phyloP scores from a whole-genome alignment of 2,797 vertebrate species.

The Alexandromys oeconomus region DNA sequence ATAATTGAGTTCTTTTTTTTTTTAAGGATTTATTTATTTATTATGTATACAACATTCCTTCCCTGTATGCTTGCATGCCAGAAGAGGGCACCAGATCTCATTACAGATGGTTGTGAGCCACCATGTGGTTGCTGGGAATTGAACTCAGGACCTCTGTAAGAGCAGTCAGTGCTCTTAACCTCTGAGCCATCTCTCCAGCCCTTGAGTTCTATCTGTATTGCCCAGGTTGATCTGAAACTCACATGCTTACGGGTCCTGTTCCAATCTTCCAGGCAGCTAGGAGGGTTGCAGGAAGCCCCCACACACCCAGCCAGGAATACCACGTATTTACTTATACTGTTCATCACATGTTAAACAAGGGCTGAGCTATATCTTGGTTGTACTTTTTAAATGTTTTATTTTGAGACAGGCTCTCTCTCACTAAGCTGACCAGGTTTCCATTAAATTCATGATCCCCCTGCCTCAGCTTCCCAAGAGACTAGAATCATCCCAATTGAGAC shows the following conservation, averaged over 20 bases:
- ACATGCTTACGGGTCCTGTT: not conserved
- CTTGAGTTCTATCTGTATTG: not conserved
- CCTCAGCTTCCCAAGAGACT: not conserved
- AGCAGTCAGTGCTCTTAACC: no score
- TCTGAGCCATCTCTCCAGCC: no score
- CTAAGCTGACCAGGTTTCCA: not conserved
- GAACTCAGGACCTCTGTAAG: no score
- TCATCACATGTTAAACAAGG: not conserved
- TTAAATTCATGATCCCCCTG: not conserved
- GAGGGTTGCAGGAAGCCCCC: not conserved
- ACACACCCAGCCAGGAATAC: not conserved
- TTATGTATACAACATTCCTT: no score
- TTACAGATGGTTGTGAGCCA: no score
- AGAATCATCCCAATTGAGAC: not conserved
- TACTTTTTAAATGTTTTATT: not conserved
- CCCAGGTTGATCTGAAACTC: not conserved
- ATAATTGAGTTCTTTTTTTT: not conserved
- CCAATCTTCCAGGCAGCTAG: no score
- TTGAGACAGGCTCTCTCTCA: not conserved
- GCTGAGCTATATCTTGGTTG: not conserved
- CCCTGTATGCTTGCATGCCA: no score
- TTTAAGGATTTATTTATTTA: no score
- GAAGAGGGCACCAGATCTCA: no score
- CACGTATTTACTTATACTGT: not conserved
- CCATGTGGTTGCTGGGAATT: no score